phyloP scores from a whole-genome alignment of 2,888 invertebrate genomes.

The Phengaris alcon region DNA sequence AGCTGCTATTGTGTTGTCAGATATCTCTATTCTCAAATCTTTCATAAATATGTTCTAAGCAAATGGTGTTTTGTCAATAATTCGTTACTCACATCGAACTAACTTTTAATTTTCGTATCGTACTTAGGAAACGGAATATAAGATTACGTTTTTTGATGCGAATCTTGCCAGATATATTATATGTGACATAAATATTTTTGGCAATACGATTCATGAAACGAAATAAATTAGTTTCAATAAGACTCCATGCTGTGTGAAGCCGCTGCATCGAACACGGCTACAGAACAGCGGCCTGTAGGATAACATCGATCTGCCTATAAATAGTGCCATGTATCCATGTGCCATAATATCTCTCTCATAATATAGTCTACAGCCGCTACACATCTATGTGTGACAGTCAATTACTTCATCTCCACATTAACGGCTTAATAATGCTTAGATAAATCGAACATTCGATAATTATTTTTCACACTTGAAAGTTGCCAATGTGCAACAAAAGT shows the following conservation, averaged over 20 bases:
- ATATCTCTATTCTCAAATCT: conserved; percentile 36
- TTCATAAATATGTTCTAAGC: conserved; percentile 32
- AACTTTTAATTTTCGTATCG: no score
- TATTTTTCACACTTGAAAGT: no score
- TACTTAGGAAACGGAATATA: no score
- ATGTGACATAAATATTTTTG: not conserved
- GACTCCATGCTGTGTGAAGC: no score
- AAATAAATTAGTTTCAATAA: no score
- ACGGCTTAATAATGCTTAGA: conserved; percentile 25
- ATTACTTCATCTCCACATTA: conserved; percentile 54
- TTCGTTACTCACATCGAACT: no score
- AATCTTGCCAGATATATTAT: no score
- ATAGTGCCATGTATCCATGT: no score
- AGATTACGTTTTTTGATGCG: no score
- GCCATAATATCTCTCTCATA: not conserved
- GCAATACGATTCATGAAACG: not conserved
- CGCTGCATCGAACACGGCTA: no score
- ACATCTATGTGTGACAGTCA: conserved; percentile 70
- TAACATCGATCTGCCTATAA: not conserved
- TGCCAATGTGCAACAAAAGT: no score
- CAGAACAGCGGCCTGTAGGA: not conserved
- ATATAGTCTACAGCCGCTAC: conserved; percentile 50
- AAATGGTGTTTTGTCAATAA: conserved; percentile 18
- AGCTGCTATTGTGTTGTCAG: conserved; percentile 70
- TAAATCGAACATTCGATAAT: not conserved